These are phyloP conservation scores for Gymnogyps californianus DNA, from an alignment of 2,113 vertebrate species.

Conservation along the genomic window DNA sequence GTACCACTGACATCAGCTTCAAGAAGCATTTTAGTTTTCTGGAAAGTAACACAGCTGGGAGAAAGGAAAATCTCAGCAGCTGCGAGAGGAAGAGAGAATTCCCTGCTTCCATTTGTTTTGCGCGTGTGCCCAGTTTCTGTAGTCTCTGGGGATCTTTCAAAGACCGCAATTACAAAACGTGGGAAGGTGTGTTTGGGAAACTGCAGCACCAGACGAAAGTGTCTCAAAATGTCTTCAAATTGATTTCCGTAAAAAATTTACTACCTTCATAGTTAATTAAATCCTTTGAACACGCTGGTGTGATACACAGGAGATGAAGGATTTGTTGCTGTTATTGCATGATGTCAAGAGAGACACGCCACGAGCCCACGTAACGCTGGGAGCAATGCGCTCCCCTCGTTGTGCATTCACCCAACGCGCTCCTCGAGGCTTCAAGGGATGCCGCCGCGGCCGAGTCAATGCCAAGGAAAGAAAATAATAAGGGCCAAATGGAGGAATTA, in stretches of 20 bases:
- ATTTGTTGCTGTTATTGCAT: neutral
- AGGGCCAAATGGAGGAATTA: neutral
- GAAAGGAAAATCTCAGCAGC: neutral
- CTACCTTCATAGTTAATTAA: neutral
- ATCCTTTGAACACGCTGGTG: neutral
- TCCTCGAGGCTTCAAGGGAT: neutral
- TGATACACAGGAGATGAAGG: neutral
- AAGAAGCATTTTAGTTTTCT: neutral
- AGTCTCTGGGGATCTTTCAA: neutral
- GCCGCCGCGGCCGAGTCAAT: rapidly evolving
- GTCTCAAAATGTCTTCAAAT: neutral
- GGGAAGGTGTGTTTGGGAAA: conserved; percentile 3
- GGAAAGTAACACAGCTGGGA: neutral
- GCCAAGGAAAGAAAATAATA: neutral
- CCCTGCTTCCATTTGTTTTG: neutral
- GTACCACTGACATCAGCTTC: neutral
- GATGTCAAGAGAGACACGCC: neutral
- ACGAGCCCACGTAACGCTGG: rapidly evolving
- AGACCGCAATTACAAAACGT: rapidly evolving
- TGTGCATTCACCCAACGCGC: neutral
- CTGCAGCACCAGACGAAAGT: neutral
- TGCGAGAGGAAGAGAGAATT: neutral
- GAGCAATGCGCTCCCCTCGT: neutral
- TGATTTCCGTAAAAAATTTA: neutral
- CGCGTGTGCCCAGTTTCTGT: neutral